Base-by-base conservation (phyloP, 2,888 invertebrate genomes). In the Erebia aethiops region DNA sequence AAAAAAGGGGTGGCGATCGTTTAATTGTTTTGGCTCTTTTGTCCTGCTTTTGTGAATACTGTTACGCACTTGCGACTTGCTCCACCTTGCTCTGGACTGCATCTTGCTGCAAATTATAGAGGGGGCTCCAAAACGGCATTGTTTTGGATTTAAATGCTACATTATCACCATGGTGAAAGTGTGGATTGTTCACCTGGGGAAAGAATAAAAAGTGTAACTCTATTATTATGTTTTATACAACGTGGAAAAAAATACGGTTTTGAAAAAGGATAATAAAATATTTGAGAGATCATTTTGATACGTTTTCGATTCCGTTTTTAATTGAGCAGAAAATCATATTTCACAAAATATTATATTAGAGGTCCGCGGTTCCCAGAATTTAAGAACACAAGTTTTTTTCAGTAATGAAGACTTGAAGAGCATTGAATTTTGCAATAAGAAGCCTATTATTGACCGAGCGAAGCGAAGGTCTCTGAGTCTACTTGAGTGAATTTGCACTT, bases 1-100 rank as follows among this genome's bases (percentile, higher is more conserved):
- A 80, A 83, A 85, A 87, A 85, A 87, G 85, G 83, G 75, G 77
- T 76, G 77, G 77, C 76, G 63, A 82, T 82, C 80, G 80, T 76
- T 75, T 81, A 77, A 80, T 83, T 85, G 84, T 87, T 87, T 84
- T 78, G 74, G 78, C 78, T 76, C 76, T 82, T 82, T 88, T 87
- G 85, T 87, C 73, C 79, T 69, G 49, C 80, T 82, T 83, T 88
- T 89, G 81, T 87, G 77, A 74, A 79, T 81, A 82, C 89, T 88
- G 87, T 89, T 80, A 83, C 77, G 82, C 89, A 91, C 91, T 92
- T 91, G 91, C 88, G 82, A 76, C 67, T 79, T 71, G 77, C 76
- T 80, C 79, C 85, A 88, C 87, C 85, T 88, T 88, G 82, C 82
- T 81, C 74, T 81, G 76, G 81, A 73, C 71, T 73, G 54, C 69